Percentiles rank a stretch among this genome's conserved stretches.
Evolutionary conservation across 2,113 vertebrate species (phyloP).

Genomic region (Lethenteron camtschaticum): DNA sequence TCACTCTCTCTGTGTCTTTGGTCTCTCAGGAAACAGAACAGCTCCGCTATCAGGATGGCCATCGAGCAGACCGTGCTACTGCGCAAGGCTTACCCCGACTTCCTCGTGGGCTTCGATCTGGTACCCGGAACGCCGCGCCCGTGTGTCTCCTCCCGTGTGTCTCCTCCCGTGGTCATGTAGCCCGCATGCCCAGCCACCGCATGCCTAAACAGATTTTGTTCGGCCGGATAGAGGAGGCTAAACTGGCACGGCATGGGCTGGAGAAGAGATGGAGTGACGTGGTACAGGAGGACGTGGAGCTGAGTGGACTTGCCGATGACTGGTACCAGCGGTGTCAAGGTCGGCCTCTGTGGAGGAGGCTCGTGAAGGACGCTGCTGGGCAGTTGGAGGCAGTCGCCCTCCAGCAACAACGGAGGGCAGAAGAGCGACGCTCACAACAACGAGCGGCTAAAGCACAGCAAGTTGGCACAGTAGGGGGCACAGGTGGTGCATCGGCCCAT

Average conservation of each 20-base stretch:
- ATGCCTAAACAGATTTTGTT: background rate
- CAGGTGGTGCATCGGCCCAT: no score
- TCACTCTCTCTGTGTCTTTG: background rate
- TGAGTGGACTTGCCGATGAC: no score
- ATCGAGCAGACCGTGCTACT: conserved; percentile 34
- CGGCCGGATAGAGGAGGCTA: background rate
- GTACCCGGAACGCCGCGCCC: conserved; percentile 21
- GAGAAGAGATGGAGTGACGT: no score
- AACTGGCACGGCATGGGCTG: background rate
- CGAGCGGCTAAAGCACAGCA: no score
- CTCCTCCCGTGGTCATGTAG: background rate
- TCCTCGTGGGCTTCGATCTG: conserved; percentile 64
- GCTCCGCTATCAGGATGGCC: conserved; percentile 19
- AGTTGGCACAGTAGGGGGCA: no score
- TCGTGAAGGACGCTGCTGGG: no score
- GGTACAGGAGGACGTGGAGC: no score
- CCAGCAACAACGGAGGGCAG: no score
- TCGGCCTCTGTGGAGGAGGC: no score
- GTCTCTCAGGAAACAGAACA: conserved; percentile 25
- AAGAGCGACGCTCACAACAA: no score
- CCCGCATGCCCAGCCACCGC: background rate
- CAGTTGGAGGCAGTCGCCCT: no score
- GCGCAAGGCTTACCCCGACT: conserved; percentile 29
- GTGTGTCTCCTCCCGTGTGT: background rate
- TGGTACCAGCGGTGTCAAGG: no score